Base-by-base conservation (phyloP, 2,797 vertebrate species). In the Myoxocephalus aenaeus region DNA sequence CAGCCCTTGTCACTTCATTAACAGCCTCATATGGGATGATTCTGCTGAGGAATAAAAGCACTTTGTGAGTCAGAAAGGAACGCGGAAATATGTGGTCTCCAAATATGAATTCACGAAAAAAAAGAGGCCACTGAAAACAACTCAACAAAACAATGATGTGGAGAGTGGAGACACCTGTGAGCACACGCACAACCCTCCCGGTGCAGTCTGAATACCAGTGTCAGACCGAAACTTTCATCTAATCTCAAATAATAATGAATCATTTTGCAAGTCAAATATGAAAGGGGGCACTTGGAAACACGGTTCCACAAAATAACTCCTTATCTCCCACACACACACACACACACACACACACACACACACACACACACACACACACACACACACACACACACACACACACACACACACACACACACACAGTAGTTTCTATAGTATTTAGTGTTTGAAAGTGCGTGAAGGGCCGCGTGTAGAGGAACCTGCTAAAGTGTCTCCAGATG, bases 401-500 rank as follows among this genome's bases (percentile, higher is more conserved):
- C 5, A 11, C 32, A 44, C 17, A 42, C 40, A 14, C 40, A 42
- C 14, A 42, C 40, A 59, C 25, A 5, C n/a, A 66, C 4, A 50
- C 57, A 51, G 3, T 59, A 59, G 38, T 83, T 77, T 79, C 85
- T 51, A 29, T 57, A 64, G 69, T 20, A 57, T 46, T 32, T 51
- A 61, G 25, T 67, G 72, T 73, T 77, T 80, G 61, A 75, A 78
- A 65, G 72, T 85, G 81, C 54, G 57, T 87, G 81, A 82, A 80
- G 68, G 86, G 73, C 79, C 54, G 54, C 68, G 53, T 84, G 80
- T 84, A 78, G 83, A 84, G 81, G 79, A 85, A 75, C 68, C 29
- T 53, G 75, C 65, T 69, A 74, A 92, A 93, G 81, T 75, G 79
- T 80, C 86, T 92, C 93, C 91, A 94, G 92, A 94, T 95, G 91